Evolutionary conservation across 2,797 vertebrate genomes (phyloP), one percentile per base, ranked within the genome.

Genomic region (Ptychadena robeensis): DNA sequence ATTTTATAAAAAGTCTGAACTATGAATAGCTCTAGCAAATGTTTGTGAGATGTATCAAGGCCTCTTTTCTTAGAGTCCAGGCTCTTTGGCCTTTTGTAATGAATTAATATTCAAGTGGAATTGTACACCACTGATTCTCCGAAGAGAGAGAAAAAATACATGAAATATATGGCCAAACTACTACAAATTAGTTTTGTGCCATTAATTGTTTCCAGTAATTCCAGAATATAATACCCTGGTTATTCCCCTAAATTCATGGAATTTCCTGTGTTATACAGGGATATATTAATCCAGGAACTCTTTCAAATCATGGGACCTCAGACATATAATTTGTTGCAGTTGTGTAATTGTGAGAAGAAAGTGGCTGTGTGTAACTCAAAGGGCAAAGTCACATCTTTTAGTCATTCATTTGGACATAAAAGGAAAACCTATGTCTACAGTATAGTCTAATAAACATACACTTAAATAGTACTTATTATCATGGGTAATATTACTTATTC

Each of bases 151-250:
- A 28, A 71, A 25, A 80, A 70, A 35, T 7, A 40, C 53, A 34
- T 14, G 35, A 59, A 71, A 9, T 7, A 27, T 30, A 57, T 73
- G n/a, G 79, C 57, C 68, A 30, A 57, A 35, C 38, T 35, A 2
- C 59, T 9, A 31, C 34, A 63, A 73, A 81, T 57, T 59, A 9
- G 27, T 7, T 65, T 37, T 67, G 35, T 34, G 79, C 22, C 53
- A 28, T 38, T 82, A 75, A 82, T 82, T 82, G 40, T 74, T 82
- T 82, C 80, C 72, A 74, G 80, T 61, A 75, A 68, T 73, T 68
- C 72, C 72, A n/a, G 25, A 74, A 59, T 32, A 75, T 66, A 82
- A 75, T 82, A 44, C 63, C 7, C 63, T 38, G 12, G 61, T 66
- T 82, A 68, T 75, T 37, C 32, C 64, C 59, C 25, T 61, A 82